Evolutionary conservation across 2,888 invertebrate species (phyloP), one percentile per base, ranked within the genome.

Genomic region (Carcina quercana): DNA sequence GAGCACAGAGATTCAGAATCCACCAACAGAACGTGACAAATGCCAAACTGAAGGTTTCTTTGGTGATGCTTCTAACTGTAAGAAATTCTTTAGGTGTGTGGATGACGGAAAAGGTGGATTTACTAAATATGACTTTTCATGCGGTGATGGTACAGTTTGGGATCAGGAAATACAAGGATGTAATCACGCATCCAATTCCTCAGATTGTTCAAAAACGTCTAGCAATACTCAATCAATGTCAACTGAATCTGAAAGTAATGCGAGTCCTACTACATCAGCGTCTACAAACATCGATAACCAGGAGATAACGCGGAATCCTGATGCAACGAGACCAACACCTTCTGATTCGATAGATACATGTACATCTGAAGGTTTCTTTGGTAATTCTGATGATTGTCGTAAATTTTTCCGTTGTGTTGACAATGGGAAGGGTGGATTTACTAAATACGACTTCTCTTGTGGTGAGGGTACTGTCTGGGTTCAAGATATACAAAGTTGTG

Each of bases 51-150:
- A 89, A 63, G 92, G 92, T 29, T 93, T 91, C 67, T 86, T 88
- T 59, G 87, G 88, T 10, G 87, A 92, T 65, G 72, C 85, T 13
- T 70, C 76, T 28, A 85, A 92, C 55, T 93, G 92, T 53, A 87
- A 80, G 32, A 90, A 89, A 57, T 93, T 92, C 71, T 90, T 91
- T 57, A 83, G 92, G 43, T 93, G 93, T 65, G 91, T 92, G 12
- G 73, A 78, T 32, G 79, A 86, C 52, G 87, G 86, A 1, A 69
- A 82, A 25, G 86, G 86, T 35, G 78, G 85, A 8, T 90, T 76
- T 47, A 87, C 71, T 32, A 88, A 86, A 68, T 89, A 90, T 55
- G 88, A 91, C 31, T 93, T 92, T 54, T 72, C 73, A 10, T 93
- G 93, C 59, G 89, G 88, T 1, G 86, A 88, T 20, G 92, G 91